Evolutionary conservation across 2,888 invertebrate genomes (phyloP), one percentile per base, ranked within the genome.

Genomic region (Melanargia galathea): DNA sequence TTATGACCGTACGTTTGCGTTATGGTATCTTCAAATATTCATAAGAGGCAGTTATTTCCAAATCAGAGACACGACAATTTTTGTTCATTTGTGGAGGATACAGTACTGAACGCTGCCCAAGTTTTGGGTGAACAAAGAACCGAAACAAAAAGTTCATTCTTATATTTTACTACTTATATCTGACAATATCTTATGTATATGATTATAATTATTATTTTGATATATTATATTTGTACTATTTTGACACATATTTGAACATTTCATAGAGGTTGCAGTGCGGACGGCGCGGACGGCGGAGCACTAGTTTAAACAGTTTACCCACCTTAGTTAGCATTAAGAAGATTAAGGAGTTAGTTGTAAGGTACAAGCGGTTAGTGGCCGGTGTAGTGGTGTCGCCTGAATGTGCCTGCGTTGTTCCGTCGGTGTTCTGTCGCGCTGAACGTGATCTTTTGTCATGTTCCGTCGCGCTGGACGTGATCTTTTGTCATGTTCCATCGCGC

Each of bases 271-370:
- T 38, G 26, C 51, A 35, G 59, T 33, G 59, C 59, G 20, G 51
- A 30, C 57, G 43, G 35, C 33, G 26, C 54, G 62, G 46, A 7
- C 60, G 38, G 30, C 52, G 11, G 35, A 49, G 40, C 51, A 43
- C 13, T 48, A 45, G 59, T 16, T 7, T 10, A 8, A 13, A 49
- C 45, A 13, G 54, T n/a, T 22, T 52, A 8, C 35, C 24, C 24
- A 52, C 67, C 11, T 2, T 62, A 49, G 33, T 63, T 67, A 68
- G 69, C 54, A 57, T 59, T 61, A 60, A 62, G 63, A 64, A 64
- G 69, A 58, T n/a, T 58, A 60, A 60, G 49, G 65, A 65, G 16
- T 65, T 67, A 63, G 66, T 54, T 26, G 22, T 61, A 67, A 67
- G 65, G 69, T 67, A 67, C 65, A 5, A 11, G 18, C 13, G 10